Evolutionary conservation across 2,888 invertebrate species (phyloP), one percentile per base, ranked within the genome.

Genomic region (Eubasilissa splendida): DNA sequence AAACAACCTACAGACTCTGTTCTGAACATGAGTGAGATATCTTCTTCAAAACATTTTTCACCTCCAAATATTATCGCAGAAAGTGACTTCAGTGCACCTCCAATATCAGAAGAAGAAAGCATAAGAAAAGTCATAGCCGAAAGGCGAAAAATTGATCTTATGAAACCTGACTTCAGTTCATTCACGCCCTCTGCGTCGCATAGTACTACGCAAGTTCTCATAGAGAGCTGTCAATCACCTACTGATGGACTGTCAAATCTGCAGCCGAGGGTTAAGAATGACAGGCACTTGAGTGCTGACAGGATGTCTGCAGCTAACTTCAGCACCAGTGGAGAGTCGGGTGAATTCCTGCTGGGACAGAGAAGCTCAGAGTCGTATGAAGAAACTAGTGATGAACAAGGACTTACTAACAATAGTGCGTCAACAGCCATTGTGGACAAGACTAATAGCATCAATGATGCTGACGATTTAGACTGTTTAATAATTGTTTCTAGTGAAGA

Each of bases 121-220:
- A 92, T 93, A 84, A 90, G 92, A 85, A 91, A 92, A 86, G 92
- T 92, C 78, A 92, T 92, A 85, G 91, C 91, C 10, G 93, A 93
- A 86, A 88, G 93, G 84, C 87, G 93, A 83, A 92, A 92, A 86
- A 88, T 92, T 73, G 93, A 92, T 82, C 88, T 91, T 58, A 87
- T 84, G 83, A 84, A 82, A 76, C 82, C 83, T n/a, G 83, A 83
- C 11, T 66, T 76, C 42, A 74, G 73, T 10, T 53, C 76, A 52
- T 83, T 76, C 53, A 68, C 74, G 9, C 22, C 77, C 12, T 58
- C 81, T 10, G 50, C 76, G 8, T 33, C 80, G 22, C 83, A 82
- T 11, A 75, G 75, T 4, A 84, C 84, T 4, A 84, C 83, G 8
- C 83, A 84, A 77, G 83, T 84, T 31, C 71, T 83, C 50, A 84